Evolutionary conservation across 1,140 invertebrate genomes (phyloP), one percentile per base, ranked within the genome.

Genomic region (Pararge aegeria): DNA sequence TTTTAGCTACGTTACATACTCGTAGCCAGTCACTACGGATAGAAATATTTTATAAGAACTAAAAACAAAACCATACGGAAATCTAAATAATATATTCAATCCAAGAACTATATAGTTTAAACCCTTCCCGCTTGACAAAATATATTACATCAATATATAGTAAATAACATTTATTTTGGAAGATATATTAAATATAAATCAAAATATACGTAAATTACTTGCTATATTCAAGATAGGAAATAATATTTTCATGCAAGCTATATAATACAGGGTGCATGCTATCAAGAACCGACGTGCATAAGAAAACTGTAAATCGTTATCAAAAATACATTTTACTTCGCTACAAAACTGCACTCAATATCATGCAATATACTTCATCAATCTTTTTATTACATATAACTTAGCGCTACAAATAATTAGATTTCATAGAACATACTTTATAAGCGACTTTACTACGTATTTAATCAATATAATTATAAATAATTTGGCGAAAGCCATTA

Each of bases 91-190:
- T 52, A n/a, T n/a, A 52, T 20, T 27, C 52, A 61, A 44, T 55
- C 37, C 52, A 58, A 44, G 21, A 53, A 59, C 40, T 46, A 46
- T 12, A 44, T 46, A 24, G 46, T 20, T 34, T 34, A 40, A 61
- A 75, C 71, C 67, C 66, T 72, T 72, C 73, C 72, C 61, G 74
- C 71, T 74, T 69, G 67, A 70, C 61, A 70, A 66, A 73, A 82
- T 75, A 68, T 72, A 66, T 59, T 65, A 78, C 57, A 66, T 68
- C 70, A 66, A 79, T 79, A 80, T 80, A 80, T 71, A 76, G 64
- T 77, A 74, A 73, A 73, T 63, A 78, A 83, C 86, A 89, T 89
- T 89, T 87, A 89, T 87, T 89, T 89, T 89, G 86, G 86, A 89
- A 89, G 86, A 89, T 83, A 84, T 76, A 76, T 73, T 76, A 61